phyloP scores from a whole-genome alignment of 2,113 vertebrate genomes.

The Probosciger aterrimus region DNA sequence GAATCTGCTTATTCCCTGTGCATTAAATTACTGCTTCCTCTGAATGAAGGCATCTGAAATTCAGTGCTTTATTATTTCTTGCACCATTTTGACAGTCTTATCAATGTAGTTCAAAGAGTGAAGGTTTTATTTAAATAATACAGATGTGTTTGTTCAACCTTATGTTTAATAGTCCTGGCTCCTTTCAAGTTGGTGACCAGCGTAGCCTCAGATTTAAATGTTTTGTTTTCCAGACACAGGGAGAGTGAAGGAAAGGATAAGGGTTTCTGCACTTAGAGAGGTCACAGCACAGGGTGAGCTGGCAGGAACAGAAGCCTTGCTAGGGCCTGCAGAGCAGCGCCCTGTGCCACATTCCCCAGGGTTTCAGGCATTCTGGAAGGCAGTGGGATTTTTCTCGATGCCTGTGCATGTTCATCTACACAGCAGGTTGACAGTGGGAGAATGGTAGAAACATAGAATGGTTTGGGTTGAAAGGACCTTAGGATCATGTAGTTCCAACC shows the following conservation, averaged over 20 bases:
- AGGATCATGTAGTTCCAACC: not conserved
- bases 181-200: not conserved
- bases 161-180: not conserved
- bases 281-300: not conserved
- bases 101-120: not conserved
- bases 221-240: not conserved
- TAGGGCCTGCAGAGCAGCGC: not conserved
- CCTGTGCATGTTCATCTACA: not conserved
- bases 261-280: not conserved
- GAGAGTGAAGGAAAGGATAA: not conserved
- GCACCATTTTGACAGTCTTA: not conserved
- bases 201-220: not conserved
- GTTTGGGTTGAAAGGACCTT: not conserved
- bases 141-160: slow-evolving; percentile 27
- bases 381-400: not conserved
- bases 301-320: not conserved
- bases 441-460: not conserved
- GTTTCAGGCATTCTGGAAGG: not conserved
- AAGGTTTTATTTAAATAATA: slow-evolving; percentile 8
- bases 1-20: not conserved
- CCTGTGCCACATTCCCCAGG: not conserved
- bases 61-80: not conserved
- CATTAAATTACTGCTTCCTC: not conserved
- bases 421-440: not conserved
- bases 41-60: not conserved